Percentiles rank a stretch among this genome's conserved stretches.
Evolutionary conservation across 2,888 invertebrate genomes (phyloP).

Genomic region (Synergus gifuensis): DNA sequence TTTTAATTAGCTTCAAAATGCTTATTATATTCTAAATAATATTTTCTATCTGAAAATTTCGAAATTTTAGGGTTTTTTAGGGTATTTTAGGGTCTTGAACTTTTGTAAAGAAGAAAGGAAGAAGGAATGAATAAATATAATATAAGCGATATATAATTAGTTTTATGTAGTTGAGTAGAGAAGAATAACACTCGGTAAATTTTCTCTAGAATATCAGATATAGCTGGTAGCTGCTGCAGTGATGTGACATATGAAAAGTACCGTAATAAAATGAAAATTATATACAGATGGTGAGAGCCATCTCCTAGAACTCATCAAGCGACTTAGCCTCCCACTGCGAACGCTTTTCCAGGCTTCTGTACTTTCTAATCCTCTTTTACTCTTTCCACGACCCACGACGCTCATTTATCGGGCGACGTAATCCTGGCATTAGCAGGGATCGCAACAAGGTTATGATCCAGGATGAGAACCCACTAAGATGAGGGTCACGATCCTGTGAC

Average conservation of each 20-base stretch:
- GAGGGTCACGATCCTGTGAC: neutral
- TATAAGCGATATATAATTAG: neutral
- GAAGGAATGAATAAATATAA: too few relatives aligned
- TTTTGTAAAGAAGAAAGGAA: too few relatives aligned
- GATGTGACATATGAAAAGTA: neutral
- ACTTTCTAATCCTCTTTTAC: constrained; percentile 6
- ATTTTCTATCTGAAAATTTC: too few relatives aligned
- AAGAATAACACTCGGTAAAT: neutral
- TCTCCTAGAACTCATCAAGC: constrained; percentile 3
- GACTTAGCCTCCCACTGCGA: neutral
- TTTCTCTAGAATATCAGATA: neutral
- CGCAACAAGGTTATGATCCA: constrained; percentile 56
- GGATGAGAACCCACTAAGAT: neutral
- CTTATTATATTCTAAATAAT: neutral
- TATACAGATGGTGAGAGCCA: neutral
- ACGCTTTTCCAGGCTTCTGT: neutral
- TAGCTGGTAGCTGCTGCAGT: neutral
- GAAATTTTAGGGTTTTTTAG: too few relatives aligned
- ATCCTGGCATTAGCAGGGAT: constrained; percentile 57
- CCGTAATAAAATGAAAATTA: constrained; percentile 1
- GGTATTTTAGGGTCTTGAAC: too few relatives aligned
- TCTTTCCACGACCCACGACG: constrained; percentile 36
- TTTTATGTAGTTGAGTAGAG: neutral
- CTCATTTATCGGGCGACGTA: constrained; percentile 57
- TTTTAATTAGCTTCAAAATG: neutral